Evolutionary conservation across 2,113 vertebrate genomes (phyloP).

Genomic region (Odontesthes bonariensis): DNA sequence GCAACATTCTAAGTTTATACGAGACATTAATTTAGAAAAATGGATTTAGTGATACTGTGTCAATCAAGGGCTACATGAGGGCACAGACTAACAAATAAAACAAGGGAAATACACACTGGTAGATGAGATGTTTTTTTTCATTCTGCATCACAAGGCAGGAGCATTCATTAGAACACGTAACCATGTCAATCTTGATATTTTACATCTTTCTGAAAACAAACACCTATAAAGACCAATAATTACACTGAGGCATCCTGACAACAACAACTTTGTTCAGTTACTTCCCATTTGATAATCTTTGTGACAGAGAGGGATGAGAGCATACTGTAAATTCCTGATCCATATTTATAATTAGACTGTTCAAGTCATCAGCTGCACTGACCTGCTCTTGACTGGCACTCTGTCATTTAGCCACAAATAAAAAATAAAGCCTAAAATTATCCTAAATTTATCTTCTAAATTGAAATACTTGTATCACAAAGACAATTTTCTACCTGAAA

Average conservation of each 20-base stretch:
- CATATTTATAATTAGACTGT: slow-evolving; percentile 21
- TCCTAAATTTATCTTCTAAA: no score
- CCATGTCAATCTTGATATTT: not conserved
- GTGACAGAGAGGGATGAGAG: slow-evolving; percentile 35
- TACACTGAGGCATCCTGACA: slow-evolving; percentile 6
- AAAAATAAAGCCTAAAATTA: not conserved
- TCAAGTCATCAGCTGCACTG: slow-evolving; percentile 9
- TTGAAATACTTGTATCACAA: no score
- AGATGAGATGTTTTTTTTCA: no score
- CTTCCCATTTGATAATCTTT: slow-evolving; percentile 45
- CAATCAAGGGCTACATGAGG: not conserved
- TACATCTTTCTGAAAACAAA: not conserved
- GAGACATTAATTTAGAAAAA: not conserved
- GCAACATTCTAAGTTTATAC: not conserved
- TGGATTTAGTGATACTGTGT: not conserved
- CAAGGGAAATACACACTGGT: no score
- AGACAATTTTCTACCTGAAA: no score
- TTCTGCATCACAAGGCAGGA: no score
- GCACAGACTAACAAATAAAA: no score
- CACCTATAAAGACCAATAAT: not conserved
- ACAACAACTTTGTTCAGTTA: slow-evolving; percentile 28
- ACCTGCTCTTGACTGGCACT: slow-evolving; percentile 1
- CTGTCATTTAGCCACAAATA: no score
- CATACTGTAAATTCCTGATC: slow-evolving; percentile 15
- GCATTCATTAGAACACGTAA: no score